These are phyloP conservation scores for Gymnodraco acuticeps DNA, from an alignment of 2,797 vertebrate genomes.

Conservation along the genomic window DNA sequence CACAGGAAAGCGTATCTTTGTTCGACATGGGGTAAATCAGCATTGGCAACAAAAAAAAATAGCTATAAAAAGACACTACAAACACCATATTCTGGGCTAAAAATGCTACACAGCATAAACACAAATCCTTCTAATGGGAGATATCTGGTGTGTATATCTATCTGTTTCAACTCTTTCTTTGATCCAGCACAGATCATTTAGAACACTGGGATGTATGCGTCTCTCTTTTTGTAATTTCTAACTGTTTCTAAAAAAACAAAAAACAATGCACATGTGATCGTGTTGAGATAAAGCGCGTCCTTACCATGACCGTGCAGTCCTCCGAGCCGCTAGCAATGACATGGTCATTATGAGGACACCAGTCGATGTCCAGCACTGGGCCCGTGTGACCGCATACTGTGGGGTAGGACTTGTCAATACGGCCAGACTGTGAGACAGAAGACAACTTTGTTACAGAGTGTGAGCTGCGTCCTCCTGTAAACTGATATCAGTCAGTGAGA, in stretches of 20 bases:
- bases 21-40: not conserved
- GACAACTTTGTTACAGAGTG: slow-evolving; percentile 22
- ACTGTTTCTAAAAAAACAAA: not conserved
- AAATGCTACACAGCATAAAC: too few relatives aligned
- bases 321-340: slow-evolving; percentile 97
- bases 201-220: too few relatives aligned
- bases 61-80: not conserved
- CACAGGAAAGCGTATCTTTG: not conserved
- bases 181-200: too few relatives aligned
- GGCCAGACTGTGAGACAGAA: slow-evolving; percentile 87
- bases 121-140: too few relatives aligned
- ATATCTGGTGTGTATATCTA: too few relatives aligned
- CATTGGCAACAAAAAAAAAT: not conserved
- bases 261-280: not conserved
- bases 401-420: slow-evolving; percentile 97
- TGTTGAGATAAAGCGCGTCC: not conserved
- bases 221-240: too few relatives aligned
- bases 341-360: slow-evolving; percentile 97
- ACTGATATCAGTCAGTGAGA: slow-evolving; percentile 6
- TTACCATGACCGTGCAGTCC: slow-evolving; percentile 97
- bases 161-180: too few relatives aligned
- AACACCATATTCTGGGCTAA: too few relatives aligned
- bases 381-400: slow-evolving; percentile 98
- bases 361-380: slow-evolving; percentile 96
- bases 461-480: not conserved